Conservation (phyloP, 2,113 vertebrate species). For the Microtus montanus region DNA sequence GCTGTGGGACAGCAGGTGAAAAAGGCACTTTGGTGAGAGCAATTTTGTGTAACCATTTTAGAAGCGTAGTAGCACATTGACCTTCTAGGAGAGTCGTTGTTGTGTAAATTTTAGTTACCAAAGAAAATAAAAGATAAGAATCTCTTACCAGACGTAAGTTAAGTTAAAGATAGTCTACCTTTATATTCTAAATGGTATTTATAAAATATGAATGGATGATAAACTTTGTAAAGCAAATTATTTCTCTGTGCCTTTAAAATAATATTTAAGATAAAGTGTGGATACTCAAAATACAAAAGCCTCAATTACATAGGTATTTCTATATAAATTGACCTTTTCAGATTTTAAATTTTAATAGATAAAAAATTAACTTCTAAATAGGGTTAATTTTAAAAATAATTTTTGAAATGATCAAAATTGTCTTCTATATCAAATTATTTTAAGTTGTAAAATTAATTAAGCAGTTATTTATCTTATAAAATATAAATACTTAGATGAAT, state of each 20-base stretch:
- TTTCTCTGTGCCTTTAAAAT: neutral
- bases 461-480: neutral
- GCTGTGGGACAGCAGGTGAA: neutral
- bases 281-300: neutral
- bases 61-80: neutral
- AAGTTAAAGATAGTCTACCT: neutral
- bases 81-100: neutral
- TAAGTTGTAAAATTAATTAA: neutral
- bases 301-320: neutral
- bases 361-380: neutral
- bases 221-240: constrained; percentile 1
- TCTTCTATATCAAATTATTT: neutral
- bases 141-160: neutral
- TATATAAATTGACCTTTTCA: neutral
- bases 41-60: neutral
- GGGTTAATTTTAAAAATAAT: neutral
- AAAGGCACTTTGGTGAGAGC: no score
- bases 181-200: neutral
- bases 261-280: constrained; percentile 2
- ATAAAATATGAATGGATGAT: neutral
- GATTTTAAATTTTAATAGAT: neutral
- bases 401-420: neutral
- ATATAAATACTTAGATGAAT: neutral
- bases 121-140: neutral
- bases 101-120: neutral